Evolutionary conservation across 1,140 invertebrate species (phyloP), one percentile per base, ranked within the genome.

Genomic region (Aphaenogaster floridana): DNA sequence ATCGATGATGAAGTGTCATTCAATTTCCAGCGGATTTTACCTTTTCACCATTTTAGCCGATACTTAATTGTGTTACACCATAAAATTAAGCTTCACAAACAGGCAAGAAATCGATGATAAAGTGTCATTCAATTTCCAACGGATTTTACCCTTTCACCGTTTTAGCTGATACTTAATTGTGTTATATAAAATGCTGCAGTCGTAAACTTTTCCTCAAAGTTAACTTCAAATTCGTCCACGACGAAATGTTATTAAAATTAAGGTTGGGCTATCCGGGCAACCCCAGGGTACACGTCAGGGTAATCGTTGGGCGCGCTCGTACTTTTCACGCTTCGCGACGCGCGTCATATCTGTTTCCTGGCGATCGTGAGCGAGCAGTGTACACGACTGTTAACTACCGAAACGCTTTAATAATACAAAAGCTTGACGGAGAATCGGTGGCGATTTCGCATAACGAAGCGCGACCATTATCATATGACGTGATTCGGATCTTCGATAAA

Each of bases 311-410:
- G 90, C 89, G 91, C 91, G 91, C 86, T 91, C 90, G 28, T 78
- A 86, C 66, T 92, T 94, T 94, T 94, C 94, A 94, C 89, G 94
- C 94, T 94, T 86, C 90, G 93, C 90, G 92, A 93, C 90, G 94
- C 94, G 92, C 93, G 92, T 94, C 94, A 94, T 94, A 94, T 94
- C 92, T 94, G 92, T 92, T 94, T 94, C 94, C 94, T 94, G 93
- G 78, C 88, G 88, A 93, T 93, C 90, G 83, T 78, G 77, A 81
- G 61, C 87, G 28, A 69, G 17, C 28, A 28, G 15, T 42, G n/a
- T 71, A 74, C 88, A 86, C 90, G 87, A 91, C 78, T 89, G 64
- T 68, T 71, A 88, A 86, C 89, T 85, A 90, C 72, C 87, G 84
- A 92, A 91, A 90, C 87, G 69, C 59, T 83, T 81, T 69, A 87